These are phyloP conservation scores for Pteronura brasiliensis DNA, from an alignment of 2,113 vertebrate genomes.

Conservation along the genomic window DNA sequence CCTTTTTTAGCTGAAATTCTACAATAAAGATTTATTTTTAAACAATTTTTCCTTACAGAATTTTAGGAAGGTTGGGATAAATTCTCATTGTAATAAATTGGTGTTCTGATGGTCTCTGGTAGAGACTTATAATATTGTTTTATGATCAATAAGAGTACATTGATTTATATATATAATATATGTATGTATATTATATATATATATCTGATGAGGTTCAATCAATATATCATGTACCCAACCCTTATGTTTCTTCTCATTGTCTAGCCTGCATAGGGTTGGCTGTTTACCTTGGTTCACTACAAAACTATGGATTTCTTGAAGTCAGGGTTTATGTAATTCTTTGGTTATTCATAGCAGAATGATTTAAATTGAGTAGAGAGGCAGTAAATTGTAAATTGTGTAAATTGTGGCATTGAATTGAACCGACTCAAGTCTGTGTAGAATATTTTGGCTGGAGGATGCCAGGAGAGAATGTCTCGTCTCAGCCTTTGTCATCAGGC, in stretches of 20 bases:
- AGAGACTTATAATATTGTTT: neutral
- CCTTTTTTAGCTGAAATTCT: neutral
- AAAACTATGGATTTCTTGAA: neutral
- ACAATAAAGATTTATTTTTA: neutral
- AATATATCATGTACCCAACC: neutral
- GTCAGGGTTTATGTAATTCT: neutral
- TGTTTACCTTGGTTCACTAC: neutral
- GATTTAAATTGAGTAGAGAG: neutral
- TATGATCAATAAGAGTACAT: neutral
- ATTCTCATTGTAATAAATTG: neutral
- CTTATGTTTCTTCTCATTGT: neutral
- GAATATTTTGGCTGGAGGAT: neutral
- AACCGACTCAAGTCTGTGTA: neutral
- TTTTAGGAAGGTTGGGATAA: neutral
- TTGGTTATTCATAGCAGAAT: neutral
- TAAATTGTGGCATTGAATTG: neutral
- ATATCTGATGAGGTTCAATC: neutral
- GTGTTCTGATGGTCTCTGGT: neutral
- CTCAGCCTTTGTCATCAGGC: neutral
- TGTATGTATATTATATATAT: too few relatives aligned
- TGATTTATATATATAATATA: neutral
- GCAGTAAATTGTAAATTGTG: too few relatives aligned
- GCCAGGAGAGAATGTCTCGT: neutral
- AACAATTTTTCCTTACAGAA: neutral
- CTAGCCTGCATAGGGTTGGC: neutral